Conservation (phyloP, 1,140 invertebrate genomes). For the Bombus confusus region DNA sequence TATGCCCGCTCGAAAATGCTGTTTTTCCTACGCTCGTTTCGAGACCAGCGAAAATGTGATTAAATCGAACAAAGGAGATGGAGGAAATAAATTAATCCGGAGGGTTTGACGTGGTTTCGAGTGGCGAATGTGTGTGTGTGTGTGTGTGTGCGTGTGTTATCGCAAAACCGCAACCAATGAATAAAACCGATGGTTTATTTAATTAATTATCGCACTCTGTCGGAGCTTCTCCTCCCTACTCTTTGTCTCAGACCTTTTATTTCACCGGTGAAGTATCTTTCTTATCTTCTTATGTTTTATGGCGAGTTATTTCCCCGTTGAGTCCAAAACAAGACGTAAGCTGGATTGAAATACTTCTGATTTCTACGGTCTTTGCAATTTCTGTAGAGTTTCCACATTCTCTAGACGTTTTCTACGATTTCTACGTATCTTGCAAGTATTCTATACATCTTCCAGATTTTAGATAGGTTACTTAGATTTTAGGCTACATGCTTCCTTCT, state of each 20-base stretch:
- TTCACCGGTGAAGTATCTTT: not conserved
- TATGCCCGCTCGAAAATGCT: slow-evolving; percentile 17
- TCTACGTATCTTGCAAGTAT: too few species aligned
- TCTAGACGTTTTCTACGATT: too few species aligned
- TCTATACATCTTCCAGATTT: too few species aligned
- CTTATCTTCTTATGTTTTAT: not conserved
- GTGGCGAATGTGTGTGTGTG: not conserved
- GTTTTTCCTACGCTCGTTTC: slow-evolving; percentile 9
- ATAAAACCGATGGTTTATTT: slow-evolving; percentile 41
- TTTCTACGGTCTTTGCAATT: too few species aligned
- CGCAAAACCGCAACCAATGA: slow-evolving; percentile 20
- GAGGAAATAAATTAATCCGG: slow-evolving; percentile 36
- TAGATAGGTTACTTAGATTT: too few species aligned
- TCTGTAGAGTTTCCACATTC: too few species aligned
- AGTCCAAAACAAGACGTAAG: too few species aligned
- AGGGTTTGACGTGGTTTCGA: not conserved
- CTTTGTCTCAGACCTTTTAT: not conserved
- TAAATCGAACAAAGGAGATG: slow-evolving; percentile 31
- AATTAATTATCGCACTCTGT: not conserved
- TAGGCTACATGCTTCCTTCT: too few species aligned
- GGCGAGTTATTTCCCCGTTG: too few species aligned
- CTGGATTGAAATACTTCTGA: too few species aligned
- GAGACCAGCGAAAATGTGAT: slow-evolving; percentile 14
- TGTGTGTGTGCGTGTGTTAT: not conserved
- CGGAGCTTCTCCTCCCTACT: not conserved